phyloP scores from a whole-genome alignment of 2,113 vertebrate genomes.

The Haemorhous mexicanus region DNA sequence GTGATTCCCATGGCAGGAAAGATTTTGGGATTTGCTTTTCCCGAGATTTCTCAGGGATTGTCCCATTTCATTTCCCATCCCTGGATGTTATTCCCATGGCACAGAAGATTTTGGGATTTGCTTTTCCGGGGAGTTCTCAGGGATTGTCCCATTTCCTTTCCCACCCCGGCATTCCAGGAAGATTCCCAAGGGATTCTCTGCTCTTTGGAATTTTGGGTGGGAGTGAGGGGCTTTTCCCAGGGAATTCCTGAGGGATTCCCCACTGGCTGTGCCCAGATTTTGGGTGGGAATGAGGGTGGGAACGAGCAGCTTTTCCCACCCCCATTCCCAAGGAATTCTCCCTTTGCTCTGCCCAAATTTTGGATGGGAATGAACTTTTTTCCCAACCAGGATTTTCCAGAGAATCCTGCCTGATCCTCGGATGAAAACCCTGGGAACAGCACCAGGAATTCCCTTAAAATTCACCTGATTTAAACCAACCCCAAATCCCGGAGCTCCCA shows the following conservation, averaged over 20 bases:
- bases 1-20: too few species aligned
- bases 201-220: background rate
- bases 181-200: background rate
- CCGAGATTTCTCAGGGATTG: fast-evolving
- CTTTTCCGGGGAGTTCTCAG: background rate
- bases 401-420: fast-evolving
- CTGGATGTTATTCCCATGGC: too few species aligned
- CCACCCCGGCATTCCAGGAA: background rate
- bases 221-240: fast-evolving
- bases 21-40: background rate
- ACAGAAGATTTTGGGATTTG: background rate
- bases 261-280: fast-evolving
- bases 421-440: fast-evolving
- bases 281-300: background rate
- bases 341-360: fast-evolving
- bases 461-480: fast-evolving
- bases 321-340: background rate
- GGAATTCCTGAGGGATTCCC: background rate
- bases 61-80: background rate
- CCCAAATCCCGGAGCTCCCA: fast-evolving
- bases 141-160: too few species aligned
- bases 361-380: fast-evolving
- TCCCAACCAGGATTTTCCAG: background rate
- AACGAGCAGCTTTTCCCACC: fast-evolving
- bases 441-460: fast-evolving